Percentiles rank a stretch among this genome's conserved stretches.
These are phyloP conservation scores for Panurus biarmicus DNA, from an alignment of 2,113 vertebrate genomes.

Conservation along the genomic window DNA sequence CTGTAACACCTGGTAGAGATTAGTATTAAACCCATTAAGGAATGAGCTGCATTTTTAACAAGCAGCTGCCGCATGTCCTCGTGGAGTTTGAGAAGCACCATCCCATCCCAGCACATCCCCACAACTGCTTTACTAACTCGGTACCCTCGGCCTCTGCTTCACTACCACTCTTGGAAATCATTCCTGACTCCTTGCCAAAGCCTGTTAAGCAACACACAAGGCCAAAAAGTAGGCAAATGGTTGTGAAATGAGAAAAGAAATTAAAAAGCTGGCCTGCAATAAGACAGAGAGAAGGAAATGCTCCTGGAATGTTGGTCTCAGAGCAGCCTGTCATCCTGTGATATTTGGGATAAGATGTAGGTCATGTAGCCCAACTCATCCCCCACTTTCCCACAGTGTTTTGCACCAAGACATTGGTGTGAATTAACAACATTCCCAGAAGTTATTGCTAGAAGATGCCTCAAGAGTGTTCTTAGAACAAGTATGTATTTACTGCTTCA, in stretches of 20 bases:
- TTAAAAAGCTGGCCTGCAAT: neutral
- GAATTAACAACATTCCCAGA: neutral
- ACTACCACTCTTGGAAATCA: neutral
- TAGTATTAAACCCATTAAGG: slow-evolving; percentile 10
- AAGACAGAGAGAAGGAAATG: neutral
- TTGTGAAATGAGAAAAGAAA: neutral
- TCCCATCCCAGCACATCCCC: neutral
- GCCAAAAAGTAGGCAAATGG: neutral
- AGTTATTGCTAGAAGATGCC: neutral
- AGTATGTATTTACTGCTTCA: neutral
- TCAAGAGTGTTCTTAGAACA: neutral
- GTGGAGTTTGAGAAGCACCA: neutral
- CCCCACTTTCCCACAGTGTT: neutral
- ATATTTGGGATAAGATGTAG: neutral
- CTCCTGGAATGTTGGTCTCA: neutral
- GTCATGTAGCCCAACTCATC: neutral
- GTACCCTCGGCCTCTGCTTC: neutral
- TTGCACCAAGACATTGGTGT: neutral
- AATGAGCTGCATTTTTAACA: neutral
- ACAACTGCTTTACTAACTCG: neutral
- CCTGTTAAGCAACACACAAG: neutral
- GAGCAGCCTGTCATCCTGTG: neutral
- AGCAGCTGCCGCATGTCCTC: slow-evolving; percentile 8
- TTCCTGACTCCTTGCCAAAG: neutral
- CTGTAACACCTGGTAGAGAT: slow-evolving; percentile 23